A percentile compares a stretch with the other conserved stretches of the same genome.
Evolutionary conservation across 1,140 invertebrate species (phyloP).

Genomic region (fruit fly (Drosophila melanogaster)): DNA sequence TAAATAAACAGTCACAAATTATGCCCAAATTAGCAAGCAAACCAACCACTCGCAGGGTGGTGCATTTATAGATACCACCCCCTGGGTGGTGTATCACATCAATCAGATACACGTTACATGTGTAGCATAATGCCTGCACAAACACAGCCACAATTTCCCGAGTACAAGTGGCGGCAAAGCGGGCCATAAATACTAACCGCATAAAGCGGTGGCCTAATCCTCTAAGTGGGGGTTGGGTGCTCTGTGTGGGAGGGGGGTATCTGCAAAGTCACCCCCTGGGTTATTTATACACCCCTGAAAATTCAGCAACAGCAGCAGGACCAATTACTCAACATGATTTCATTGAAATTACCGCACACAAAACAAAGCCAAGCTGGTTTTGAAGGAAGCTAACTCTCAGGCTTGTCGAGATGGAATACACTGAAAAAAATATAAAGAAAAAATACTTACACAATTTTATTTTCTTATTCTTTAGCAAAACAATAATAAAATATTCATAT

Average conservation of each 20-base stretch:
- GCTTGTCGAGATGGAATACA: slow-evolving; percentile 15
- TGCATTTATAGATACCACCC: slow-evolving; percentile 22
- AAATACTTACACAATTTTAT: too few relatives aligned
- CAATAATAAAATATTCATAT: too few relatives aligned
- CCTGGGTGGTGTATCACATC: slow-evolving; percentile 49
- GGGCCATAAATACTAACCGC: slow-evolving; percentile 84
- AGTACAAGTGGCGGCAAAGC: slow-evolving; percentile 53
- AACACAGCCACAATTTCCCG: slow-evolving; percentile 56
- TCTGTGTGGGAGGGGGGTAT: background rate
- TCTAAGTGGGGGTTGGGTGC: slow-evolving; percentile 23
- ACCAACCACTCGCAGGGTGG: slow-evolving; percentile 59
- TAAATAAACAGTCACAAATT: slow-evolving; percentile 83
- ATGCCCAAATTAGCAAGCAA: slow-evolving; percentile 84
- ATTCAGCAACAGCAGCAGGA: slow-evolving; percentile 43
- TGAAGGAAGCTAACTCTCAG: slow-evolving; percentile 54
- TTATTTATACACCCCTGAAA: slow-evolving; percentile 72
- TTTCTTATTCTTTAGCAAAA: too few relatives aligned
- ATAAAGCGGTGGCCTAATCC: slow-evolving; percentile 79
- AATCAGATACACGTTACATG: slow-evolving; percentile 80
- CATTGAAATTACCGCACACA: slow-evolving; percentile 80
- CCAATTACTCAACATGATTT: slow-evolving; percentile 85
- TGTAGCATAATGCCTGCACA: slow-evolving; percentile 46
- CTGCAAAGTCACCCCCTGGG: slow-evolving; percentile 53
- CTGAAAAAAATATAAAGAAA: background rate
- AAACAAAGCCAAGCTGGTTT: slow-evolving; percentile 49